Conservation (phyloP, 2,797 vertebrate species). For the Apogon hyalosoma region DNA sequence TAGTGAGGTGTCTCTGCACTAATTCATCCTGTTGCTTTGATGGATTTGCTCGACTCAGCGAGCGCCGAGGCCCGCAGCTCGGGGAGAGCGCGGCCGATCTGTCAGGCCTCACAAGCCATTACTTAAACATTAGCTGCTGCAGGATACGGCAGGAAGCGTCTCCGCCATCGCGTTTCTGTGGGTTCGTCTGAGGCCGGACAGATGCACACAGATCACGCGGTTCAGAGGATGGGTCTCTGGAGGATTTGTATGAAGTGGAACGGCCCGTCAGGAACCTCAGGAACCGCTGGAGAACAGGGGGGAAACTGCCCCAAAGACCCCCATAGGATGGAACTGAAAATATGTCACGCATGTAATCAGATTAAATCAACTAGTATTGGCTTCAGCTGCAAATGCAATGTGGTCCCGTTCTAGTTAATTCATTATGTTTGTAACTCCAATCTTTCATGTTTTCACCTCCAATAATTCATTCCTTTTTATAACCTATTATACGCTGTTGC, state of each 20-base stretch:
- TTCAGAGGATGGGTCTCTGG: neutral
- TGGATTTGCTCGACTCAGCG: conserved; percentile 70
- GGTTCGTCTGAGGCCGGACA: conserved; percentile 4
- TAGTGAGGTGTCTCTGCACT: conserved; percentile 67
- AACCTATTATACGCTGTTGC: too few relatives aligned
- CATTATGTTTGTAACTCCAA: too few relatives aligned
- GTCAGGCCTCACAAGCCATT: conserved; percentile 76
- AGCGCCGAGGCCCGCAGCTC: conserved; percentile 26
- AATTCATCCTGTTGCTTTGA: conserved; percentile 77
- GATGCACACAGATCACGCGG: neutral
- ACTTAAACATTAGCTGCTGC: conserved; percentile 73
- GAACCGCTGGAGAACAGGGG: neutral
- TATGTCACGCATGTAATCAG: neutral
- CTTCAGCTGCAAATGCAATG: too few relatives aligned
- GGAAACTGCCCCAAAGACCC: neutral
- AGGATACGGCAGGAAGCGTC: conserved; percentile 23
- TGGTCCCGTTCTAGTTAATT: too few relatives aligned
- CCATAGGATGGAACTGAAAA: neutral
- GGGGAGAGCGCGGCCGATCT: conserved; percentile 56
- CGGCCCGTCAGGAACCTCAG: neutral
- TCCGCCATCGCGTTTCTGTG: neutral
- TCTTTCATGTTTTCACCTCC: too few relatives aligned
- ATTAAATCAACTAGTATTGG: too few relatives aligned
- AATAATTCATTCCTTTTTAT: too few relatives aligned
- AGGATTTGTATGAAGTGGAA: conserved; percentile 12